Evolutionary conservation across 2,888 invertebrate species (phyloP).

Genomic region (Adineta ricciae): DNA sequence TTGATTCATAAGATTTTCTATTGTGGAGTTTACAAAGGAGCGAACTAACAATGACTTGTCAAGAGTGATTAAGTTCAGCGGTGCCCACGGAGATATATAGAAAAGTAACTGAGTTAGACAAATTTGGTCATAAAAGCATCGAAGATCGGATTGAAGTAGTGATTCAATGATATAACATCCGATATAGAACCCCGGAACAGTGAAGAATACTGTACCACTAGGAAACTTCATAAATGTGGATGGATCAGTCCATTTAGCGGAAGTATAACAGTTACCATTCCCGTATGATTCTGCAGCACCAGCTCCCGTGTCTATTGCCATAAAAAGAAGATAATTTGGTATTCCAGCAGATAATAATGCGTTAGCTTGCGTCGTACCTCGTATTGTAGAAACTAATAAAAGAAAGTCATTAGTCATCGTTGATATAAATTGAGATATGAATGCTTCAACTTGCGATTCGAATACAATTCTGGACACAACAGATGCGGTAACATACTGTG

Average conservation of each 20-base stretch:
- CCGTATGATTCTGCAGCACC: neutral
- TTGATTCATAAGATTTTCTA: neutral
- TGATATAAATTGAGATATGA: neutral
- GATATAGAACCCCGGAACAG: neutral
- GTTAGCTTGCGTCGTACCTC: too few relatives aligned
- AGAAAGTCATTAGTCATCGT: neutral
- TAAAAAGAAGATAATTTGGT: too few relatives aligned
- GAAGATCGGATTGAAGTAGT: neutral
- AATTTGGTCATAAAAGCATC: neutral
- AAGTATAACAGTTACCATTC: neutral
- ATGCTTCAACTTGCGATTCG: neutral
- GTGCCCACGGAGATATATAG: neutral
- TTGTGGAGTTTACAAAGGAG: neutral
- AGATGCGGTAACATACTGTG: neutral
- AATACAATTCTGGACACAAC: neutral
- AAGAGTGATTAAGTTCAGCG: neutral
- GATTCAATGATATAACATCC: neutral
- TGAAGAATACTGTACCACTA: neutral
- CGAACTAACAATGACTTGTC: neutral
- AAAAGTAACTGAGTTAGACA: neutral
- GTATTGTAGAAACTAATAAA: too few relatives aligned
- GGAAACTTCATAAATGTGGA: neutral
- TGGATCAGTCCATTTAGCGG: neutral
- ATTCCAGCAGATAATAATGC: too few relatives aligned
- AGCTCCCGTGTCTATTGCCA: too few relatives aligned